These are phyloP conservation scores for Cephus nigrinus DNA, from an alignment of 2,888 invertebrate species.

Conservation along the genomic window DNA sequence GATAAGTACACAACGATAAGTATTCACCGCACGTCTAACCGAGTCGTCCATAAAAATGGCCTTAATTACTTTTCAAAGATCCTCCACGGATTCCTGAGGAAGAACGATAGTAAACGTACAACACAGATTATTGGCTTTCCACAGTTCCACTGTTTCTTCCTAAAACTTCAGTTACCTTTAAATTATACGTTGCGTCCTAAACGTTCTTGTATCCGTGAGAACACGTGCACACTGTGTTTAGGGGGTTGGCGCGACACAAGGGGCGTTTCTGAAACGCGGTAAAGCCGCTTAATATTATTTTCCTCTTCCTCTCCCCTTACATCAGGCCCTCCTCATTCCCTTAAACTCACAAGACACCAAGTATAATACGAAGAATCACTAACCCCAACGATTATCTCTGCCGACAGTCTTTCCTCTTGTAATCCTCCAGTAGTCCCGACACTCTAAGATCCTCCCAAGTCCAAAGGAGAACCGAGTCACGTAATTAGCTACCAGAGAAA, in stretches of 20 bases:
- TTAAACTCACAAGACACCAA: neutral
- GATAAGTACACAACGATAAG: neutral
- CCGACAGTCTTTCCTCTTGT: neutral
- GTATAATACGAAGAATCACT: neutral
- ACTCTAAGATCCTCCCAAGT: neutral
- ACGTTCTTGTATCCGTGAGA: slow-evolving; percentile 16
- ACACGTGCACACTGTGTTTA: slow-evolving; percentile 18
- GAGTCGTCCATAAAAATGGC: neutral
- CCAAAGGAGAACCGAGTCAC: neutral
- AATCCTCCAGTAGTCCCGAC: neutral
- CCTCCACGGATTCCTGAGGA: neutral
- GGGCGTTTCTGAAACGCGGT: neutral
- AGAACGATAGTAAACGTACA: neutral
- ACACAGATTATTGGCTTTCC: neutral
- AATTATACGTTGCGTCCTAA: slow-evolving; percentile 5
- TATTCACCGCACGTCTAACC: neutral
- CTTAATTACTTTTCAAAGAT: neutral
- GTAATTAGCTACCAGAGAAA: neutral
- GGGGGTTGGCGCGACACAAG: slow-evolving; percentile 7
- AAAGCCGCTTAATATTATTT: neutral
- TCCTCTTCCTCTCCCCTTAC: neutral
- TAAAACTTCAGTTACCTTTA: neutral
- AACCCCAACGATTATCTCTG: neutral
- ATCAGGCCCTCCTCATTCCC: neutral
- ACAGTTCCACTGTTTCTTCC: neutral